phyloP scores from a whole-genome alignment of 2,797 vertebrate species.

The Numenius phaeopus region DNA sequence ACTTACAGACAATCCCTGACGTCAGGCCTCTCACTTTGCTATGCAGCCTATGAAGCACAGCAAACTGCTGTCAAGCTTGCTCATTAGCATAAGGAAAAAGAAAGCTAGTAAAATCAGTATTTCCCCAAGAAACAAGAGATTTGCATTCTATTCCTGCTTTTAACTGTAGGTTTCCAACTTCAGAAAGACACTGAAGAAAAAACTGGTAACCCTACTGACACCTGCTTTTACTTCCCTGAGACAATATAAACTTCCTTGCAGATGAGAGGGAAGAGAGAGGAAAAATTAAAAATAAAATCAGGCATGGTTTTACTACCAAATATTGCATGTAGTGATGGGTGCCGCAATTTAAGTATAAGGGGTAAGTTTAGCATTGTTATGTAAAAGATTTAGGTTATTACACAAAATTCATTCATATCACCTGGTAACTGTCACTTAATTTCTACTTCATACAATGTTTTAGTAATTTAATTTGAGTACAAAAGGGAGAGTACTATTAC shows the following conservation, averaged over 20 bases:
- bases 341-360: not conserved
- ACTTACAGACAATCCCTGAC: not conserved
- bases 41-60: not conserved
- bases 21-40: not conserved
- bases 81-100: not conserved
- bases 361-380: not conserved
- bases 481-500: not conserved
- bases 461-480: not conserved
- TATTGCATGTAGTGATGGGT: not conserved
- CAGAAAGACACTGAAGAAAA: not conserved
- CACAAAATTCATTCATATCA: not conserved
- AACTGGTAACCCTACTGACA: not conserved
- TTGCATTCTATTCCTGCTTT: not conserved
- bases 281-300: not conserved
- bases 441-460: not conserved
- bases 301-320: not conserved
- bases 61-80: not conserved
- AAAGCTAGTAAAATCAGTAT: not conserved
- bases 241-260: not conserved
- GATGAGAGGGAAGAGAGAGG: rapidly evolving
- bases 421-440: not conserved
- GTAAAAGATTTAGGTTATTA: not conserved
- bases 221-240: not conserved
- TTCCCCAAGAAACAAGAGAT: not conserved
- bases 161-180: not conserved